These are phyloP conservation scores for Brachionus rotundiformis DNA, from an alignment of 1,140 invertebrate genomes.

Conservation along the genomic window DNA sequence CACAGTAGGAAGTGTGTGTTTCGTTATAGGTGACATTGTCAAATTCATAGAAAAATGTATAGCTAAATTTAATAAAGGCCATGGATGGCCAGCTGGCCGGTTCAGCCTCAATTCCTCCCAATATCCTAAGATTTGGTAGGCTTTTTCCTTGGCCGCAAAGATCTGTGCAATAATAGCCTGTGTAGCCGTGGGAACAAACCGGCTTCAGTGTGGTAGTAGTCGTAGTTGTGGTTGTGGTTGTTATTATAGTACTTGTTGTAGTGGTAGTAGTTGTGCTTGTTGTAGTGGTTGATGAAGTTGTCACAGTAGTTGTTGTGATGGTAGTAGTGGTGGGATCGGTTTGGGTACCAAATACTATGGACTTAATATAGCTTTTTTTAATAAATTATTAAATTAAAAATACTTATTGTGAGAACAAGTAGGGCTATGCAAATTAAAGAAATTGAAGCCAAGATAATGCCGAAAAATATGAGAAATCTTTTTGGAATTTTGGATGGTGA, in stretches of 20 bases:
- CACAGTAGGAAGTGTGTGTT: not conserved
- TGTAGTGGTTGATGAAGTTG: not conserved
- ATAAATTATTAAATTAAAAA: not conserved
- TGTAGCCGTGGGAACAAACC: not conserved
- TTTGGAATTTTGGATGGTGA: not conserved
- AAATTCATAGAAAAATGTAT: conserved; percentile 4
- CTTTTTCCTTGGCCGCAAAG: not conserved
- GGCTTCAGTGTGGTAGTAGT: not conserved
- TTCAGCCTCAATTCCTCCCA: conserved; percentile 15
- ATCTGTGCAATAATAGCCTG: conserved; percentile 13
- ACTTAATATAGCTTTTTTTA: not conserved
- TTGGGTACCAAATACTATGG: not conserved
- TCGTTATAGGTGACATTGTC: not conserved
- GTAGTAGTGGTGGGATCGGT: not conserved
- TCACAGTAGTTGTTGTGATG: not conserved
- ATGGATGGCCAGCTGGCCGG: conserved; percentile 41
- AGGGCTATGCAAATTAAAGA: not conserved
- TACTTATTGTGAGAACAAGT: not conserved
- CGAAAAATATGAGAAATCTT: not conserved
- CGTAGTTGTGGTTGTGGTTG: not conserved
- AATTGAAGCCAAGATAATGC: not conserved
- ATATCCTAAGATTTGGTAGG: not conserved
- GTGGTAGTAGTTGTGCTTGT: not conserved
- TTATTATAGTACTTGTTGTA: not conserved
- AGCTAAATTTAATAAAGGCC: conserved; percentile 17